Conservation (phyloP, 2,797 vertebrate genomes). For the Microcaecilia unicolor region DNA sequence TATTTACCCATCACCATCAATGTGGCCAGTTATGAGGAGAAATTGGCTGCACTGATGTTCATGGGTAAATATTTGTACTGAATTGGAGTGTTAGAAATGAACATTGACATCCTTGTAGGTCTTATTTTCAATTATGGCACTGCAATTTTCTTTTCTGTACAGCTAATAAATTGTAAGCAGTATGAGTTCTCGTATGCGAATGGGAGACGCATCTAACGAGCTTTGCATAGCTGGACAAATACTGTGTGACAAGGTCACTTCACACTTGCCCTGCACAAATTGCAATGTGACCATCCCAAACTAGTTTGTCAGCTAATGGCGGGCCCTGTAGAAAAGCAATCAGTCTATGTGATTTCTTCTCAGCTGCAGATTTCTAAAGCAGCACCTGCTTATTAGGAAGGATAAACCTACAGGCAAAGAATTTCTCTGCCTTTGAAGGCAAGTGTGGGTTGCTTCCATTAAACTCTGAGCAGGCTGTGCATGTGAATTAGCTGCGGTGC, state of each 20-base stretch:
- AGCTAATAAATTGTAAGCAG: conserved; percentile 22
- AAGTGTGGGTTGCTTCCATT: too few relatives aligned
- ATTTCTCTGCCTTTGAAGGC: too few relatives aligned
- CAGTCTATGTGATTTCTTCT: conserved; percentile 10
- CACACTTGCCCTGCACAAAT: not conserved
- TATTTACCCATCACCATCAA: too few relatives aligned
- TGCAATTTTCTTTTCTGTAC: conserved; percentile 14
- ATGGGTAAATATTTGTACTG: too few relatives aligned
- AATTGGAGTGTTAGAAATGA: too few relatives aligned
- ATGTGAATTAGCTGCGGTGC: too few relatives aligned
- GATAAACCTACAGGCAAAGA: not conserved
- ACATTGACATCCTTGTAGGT: too few relatives aligned
- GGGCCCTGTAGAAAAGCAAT: conserved; percentile 12
- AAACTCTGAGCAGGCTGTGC: too few relatives aligned
- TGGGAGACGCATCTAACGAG: conserved; percentile 19
- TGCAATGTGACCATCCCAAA: conserved; percentile 25
- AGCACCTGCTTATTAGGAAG: not conserved
- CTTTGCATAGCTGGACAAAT: conserved; percentile 20
- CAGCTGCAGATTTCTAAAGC: conserved; percentile 10
- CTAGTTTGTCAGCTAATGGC: conserved; percentile 4
- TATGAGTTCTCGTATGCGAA: conserved; percentile 15
- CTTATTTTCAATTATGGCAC: conserved; percentile 10
- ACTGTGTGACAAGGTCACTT: conserved; percentile 18
- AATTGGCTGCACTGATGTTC: too few relatives aligned
- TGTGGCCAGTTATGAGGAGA: too few relatives aligned